Evolutionary conservation across 2,113 vertebrate genomes (phyloP).

Genomic region (Typhlomys cinereus): DNA sequence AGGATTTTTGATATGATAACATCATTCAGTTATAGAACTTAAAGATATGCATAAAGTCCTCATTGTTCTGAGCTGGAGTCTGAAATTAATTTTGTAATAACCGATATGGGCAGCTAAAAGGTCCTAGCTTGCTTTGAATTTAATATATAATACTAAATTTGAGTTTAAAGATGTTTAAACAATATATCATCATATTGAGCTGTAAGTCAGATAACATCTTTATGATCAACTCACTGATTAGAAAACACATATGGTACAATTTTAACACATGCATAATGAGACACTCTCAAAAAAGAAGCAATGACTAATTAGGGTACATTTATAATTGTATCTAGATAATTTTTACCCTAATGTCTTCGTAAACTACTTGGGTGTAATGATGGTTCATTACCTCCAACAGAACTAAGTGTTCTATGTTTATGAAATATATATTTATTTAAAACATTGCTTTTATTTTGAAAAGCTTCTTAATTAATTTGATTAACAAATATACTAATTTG

Average conservation of each 20-base stretch:
- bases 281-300: background rate
- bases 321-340: slow-evolving; percentile 14
- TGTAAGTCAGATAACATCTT: slow-evolving; percentile 43
- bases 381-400: slow-evolving; percentile 84
- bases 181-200: background rate
- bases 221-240: slow-evolving; percentile 6
- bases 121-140: background rate
- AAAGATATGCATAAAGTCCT: slow-evolving; percentile 12
- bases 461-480: slow-evolving; percentile 90
- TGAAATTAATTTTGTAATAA: background rate
- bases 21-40: slow-evolving; percentile 1
- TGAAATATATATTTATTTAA: slow-evolving; percentile 89
- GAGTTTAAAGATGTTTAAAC: slow-evolving; percentile 38
- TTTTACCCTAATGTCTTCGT: slow-evolving; percentile 76
- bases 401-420: slow-evolving; percentile 86
- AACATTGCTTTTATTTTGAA: slow-evolving; percentile 92
- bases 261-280: slow-evolving; percentile 52
- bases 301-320: slow-evolving; percentile 30
- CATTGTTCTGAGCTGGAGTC: background rate
- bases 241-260: background rate
- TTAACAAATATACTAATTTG: slow-evolving; percentile 88
- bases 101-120: background rate
- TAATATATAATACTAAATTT: slow-evolving; percentile 22
- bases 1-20: background rate
- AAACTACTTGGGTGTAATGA: slow-evolving; percentile 82